These are phyloP conservation scores for Terebella lapidaria DNA, from an alignment of 2,888 invertebrate genomes.

Conservation along the genomic window DNA sequence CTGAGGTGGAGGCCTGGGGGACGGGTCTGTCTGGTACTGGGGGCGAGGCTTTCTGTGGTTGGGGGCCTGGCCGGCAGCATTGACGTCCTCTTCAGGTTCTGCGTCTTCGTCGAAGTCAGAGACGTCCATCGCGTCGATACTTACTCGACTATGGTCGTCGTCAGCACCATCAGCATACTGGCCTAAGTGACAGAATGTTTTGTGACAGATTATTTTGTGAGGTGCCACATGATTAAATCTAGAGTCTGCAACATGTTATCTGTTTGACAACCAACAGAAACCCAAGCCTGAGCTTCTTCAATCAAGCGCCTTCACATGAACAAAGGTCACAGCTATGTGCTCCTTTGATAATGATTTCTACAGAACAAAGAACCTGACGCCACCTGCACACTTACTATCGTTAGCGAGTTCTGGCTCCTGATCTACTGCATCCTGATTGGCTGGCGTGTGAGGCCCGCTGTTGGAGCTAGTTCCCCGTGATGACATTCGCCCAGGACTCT, in stretches of 20 bases:
- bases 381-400: not conserved
- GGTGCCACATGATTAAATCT: no score
- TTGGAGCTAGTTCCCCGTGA: not conserved
- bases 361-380: not conserved
- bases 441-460: not conserved
- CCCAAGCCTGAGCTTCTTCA: not conserved
- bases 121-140: conserved; percentile 3
- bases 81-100: not conserved
- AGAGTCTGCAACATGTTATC: no score
- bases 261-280: no score
- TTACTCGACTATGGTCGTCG: not conserved
- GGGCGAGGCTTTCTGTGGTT: not conserved
- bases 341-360: not conserved
- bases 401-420: not conserved
- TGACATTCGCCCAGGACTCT: not conserved
- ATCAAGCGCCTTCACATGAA: not conserved
- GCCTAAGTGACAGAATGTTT: not conserved
- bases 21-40: not conserved
- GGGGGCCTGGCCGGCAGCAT: not conserved
- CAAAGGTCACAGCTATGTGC: no score
- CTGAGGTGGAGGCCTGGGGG: not conserved
- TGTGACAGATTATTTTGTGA: no score
- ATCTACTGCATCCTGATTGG: not conserved
- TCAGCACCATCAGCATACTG: not conserved
- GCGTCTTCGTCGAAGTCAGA: conserved; percentile 3